phyloP scores from a whole-genome alignment of 1,140 invertebrate genomes.

The Neotoxoptera formosana region DNA sequence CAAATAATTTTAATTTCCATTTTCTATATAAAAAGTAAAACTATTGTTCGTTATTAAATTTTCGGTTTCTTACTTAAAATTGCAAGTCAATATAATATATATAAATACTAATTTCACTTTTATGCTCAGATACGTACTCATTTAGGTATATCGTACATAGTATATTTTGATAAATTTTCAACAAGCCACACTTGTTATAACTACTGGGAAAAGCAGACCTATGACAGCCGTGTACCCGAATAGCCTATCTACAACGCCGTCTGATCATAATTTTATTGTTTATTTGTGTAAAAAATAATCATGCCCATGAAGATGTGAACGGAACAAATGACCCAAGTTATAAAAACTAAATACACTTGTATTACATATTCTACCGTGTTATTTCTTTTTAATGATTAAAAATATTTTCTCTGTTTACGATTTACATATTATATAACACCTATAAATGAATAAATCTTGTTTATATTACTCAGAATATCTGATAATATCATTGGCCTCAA shows the following conservation, averaged over 20 bases:
- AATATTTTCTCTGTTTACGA: not conserved
- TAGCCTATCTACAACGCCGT: not conserved
- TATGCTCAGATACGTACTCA: not conserved
- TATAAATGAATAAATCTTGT: not conserved
- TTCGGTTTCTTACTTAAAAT: not conserved
- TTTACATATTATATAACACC: not conserved
- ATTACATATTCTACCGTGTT: not conserved
- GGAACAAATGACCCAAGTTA: not conserved
- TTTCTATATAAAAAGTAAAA: not conserved
- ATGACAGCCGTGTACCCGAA: not conserved
- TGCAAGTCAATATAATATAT: not conserved
- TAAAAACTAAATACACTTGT: not conserved
- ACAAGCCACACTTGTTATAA: not conserved
- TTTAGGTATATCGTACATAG: not conserved
- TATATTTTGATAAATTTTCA: not conserved
- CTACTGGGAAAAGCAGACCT: not conserved
- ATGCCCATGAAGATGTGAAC: not conserved
- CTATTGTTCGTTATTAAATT: not conserved
- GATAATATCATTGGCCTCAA: not conserved
- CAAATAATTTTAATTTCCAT: not conserved
- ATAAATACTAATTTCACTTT: too few species aligned
- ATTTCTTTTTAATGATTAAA: not conserved
- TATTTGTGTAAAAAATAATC: too few species aligned
- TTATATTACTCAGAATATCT: not conserved
- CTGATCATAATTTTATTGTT: not conserved